Evolutionary conservation across 2,113 vertebrate genomes (phyloP).

Genomic region (Paracanthobrama guichenoti): DNA sequence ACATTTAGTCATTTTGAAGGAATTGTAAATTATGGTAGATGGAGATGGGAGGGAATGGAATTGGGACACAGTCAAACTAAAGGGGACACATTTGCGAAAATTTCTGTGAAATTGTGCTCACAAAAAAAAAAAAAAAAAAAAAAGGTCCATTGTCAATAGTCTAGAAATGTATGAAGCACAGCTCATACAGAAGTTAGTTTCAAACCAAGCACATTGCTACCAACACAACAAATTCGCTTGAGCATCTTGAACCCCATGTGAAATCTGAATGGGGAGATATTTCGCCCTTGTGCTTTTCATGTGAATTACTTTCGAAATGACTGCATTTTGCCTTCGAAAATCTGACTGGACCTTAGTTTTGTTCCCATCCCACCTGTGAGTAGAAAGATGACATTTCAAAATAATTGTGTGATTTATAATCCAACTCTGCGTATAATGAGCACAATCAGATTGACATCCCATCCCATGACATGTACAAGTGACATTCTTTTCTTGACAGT

Average conservation of each 20-base stretch:
- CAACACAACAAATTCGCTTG: background rate
- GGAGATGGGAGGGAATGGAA: no score
- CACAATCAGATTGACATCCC: background rate
- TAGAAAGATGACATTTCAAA: background rate
- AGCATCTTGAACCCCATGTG: background rate
- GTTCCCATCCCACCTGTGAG: background rate
- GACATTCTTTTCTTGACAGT: background rate
- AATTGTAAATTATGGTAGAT: no score
- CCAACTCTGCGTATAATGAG: background rate
- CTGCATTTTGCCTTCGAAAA: no score
- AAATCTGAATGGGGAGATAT: no score
- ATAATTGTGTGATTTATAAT: background rate
- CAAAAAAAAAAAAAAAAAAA: no score
- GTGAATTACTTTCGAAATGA: no score
- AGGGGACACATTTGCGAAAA: no score
- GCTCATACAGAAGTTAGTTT: background rate
- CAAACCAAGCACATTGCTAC: background rate
- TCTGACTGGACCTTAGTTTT: background rate
- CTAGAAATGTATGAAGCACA: background rate
- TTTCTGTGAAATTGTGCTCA: no score
- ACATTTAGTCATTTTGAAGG: background rate
- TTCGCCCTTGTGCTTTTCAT: no score
- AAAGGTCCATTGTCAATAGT: background rate
- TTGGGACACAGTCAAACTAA: no score
- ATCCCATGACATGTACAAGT: no score